Evolutionary conservation across 2,797 vertebrate species (phyloP).

Genomic region (Catostomus latipinnis): DNA sequence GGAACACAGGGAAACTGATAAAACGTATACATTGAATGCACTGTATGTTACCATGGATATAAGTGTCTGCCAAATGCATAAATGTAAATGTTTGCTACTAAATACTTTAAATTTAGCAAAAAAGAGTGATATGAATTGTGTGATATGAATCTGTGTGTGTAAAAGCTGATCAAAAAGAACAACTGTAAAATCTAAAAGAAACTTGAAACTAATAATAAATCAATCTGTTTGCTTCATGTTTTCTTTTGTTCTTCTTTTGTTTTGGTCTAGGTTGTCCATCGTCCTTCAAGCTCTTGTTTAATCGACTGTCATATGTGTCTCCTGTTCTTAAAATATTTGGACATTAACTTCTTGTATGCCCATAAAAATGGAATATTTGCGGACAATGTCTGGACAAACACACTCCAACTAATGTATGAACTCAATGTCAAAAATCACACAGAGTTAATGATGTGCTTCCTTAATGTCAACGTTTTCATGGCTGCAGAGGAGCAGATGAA

Average conservation of each 20-base stretch:
- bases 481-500: constrained; percentile 57
- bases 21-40: too few relatives aligned
- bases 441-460: constrained; percentile 59
- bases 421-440: constrained; percentile 65
- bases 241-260: not conserved
- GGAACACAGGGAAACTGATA: too few relatives aligned
- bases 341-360: constrained; percentile 70
- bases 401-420: constrained; percentile 49
- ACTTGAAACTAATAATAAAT: not conserved
- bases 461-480: constrained; percentile 53
- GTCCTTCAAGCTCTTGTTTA: constrained; percentile 70
- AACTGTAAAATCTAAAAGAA: too few relatives aligned
- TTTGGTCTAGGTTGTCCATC: constrained; percentile 67
- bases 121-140: not conserved
- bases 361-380: constrained; percentile 63
- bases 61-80: too few relatives aligned
- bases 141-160: not conserved
- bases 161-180: not conserved
- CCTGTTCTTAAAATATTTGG: constrained; percentile 71
- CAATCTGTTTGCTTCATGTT: not conserved
- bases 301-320: constrained; percentile 66
- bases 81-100: not conserved
- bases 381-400: constrained; percentile 42
- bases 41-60: too few relatives aligned
- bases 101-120: not conserved